Base-by-base conservation (phyloP, 2,797 vertebrate genomes). In the Channa striata region DNA sequence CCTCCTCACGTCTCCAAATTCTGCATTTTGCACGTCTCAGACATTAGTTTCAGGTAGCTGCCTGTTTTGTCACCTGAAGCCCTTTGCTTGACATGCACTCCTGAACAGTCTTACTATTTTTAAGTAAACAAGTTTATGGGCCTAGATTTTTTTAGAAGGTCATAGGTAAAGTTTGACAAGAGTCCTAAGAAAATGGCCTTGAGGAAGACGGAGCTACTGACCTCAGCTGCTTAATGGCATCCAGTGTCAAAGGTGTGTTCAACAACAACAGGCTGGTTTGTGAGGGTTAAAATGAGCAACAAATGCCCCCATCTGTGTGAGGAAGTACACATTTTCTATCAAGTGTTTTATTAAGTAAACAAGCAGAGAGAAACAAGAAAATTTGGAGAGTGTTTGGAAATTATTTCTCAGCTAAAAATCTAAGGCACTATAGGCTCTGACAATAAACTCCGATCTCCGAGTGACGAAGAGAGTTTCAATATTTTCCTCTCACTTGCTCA, bases 61-160 rank as follows among this genome's bases (percentile, higher is more conserved):
- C 21, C 21, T 79, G 65, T 87, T 89, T 66, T 73, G 77, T 70
- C 77, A 82, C 79, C 52, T 5, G 25, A 20, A 33, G 43, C 36
- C 54, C 0, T 3, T 2, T 1, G 13, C 4, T 17, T 17, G 39
- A 17, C 21, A 1, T 40, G 66, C 25, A 1, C 10, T 2, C 56
- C 34, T 11, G 13, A 36, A 0, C 13, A 0, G 11, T 12, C 53
- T 34, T 47, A 11, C 33, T 30, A 44, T 23, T 50, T 54, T 37
- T 0, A 0, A 23, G 53, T 30, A 40, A 60, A 50, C 42, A 13
- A 5, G 46, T 62, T 36, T 0, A 8, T 2, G 47, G 74, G 30
- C 42, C 34, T 17, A 19, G 20, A 2, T 20, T 25, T 34, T 10
- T 11, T 33, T 2, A 8, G 1, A 59, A 59, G 43, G 68, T 49